These are phyloP conservation scores for Scaptomyza hsui DNA, from an alignment of 1,140 invertebrate species.

Conservation along the genomic window DNA sequence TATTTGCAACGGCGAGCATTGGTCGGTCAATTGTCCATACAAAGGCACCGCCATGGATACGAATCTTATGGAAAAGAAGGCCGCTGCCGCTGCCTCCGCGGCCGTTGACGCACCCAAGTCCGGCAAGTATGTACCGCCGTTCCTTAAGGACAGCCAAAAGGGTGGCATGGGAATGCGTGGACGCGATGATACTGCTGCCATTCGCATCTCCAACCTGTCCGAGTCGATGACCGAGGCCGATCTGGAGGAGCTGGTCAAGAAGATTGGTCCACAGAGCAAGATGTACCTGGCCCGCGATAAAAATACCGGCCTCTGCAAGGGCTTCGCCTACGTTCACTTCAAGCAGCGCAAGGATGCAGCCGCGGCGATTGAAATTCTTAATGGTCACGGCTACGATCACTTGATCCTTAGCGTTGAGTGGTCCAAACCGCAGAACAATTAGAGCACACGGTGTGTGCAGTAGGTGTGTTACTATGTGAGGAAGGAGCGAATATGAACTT, in stretches of 20 bases:
- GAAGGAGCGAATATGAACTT: background rate
- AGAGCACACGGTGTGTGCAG: slow-evolving; percentile 18
- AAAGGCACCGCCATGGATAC: slow-evolving; percentile 93
- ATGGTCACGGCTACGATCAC: slow-evolving; percentile 99
- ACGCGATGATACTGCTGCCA: slow-evolving; percentile 93
- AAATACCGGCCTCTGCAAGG: slow-evolving; percentile 92
- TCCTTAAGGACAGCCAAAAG: slow-evolving; percentile 92
- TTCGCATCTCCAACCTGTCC: slow-evolving; percentile 98
- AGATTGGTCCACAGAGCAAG: slow-evolving; percentile 86
- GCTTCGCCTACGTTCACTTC: slow-evolving; percentile 98
- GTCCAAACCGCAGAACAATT: slow-evolving; percentile 92
- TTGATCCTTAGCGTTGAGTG: slow-evolving; percentile 99
- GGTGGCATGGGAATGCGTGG: slow-evolving; percentile 88
- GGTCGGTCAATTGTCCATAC: slow-evolving; percentile 98
- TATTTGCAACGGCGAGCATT: slow-evolving; percentile 98
- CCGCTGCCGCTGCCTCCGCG: slow-evolving; percentile 66
- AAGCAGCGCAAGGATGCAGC: slow-evolving; percentile 95
- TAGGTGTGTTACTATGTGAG: slow-evolving; percentile 14
- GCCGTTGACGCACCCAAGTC: slow-evolving; percentile 84
- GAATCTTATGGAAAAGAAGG: slow-evolving; percentile 84
- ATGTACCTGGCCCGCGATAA: slow-evolving; percentile 95
- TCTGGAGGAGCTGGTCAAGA: slow-evolving; percentile 96
- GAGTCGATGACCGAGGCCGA: slow-evolving; percentile 97
- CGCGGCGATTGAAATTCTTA: slow-evolving; percentile 94
- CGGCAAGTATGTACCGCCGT: slow-evolving; percentile 93